Conservation (phyloP, 2,888 invertebrate species). For the Melieria picta region DNA sequence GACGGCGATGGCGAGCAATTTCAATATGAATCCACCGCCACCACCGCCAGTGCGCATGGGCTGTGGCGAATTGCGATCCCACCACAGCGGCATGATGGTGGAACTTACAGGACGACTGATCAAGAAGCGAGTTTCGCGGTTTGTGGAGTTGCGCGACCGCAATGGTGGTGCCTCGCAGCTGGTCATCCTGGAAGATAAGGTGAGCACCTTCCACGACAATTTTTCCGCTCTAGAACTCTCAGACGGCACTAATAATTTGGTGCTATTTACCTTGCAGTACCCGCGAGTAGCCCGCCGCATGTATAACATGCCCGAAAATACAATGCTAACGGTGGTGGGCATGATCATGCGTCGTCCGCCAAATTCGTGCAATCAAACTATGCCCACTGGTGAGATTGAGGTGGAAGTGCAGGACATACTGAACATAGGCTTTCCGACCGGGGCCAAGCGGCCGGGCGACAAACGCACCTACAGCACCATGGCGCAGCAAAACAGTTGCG, state of each 20-base stretch:
- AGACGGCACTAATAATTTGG: not conserved
- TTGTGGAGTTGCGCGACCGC: constrained; percentile 73
- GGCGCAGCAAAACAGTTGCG: constrained; percentile 53
- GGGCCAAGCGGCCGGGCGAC: constrained; percentile 55
- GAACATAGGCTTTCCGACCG: constrained; percentile 54
- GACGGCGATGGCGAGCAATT: constrained; percentile 60
- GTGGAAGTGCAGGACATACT: constrained; percentile 65
- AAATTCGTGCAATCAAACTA: constrained; percentile 63
- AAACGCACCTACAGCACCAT: constrained; percentile 64
- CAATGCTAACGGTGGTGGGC: constrained; percentile 64
- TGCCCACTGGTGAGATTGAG: constrained; percentile 66
- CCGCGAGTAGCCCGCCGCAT: constrained; percentile 64
- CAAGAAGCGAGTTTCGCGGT: constrained; percentile 69
- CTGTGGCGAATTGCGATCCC: constrained; percentile 71
- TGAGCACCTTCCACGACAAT: constrained; percentile 23
- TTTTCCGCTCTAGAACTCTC: not conserved
- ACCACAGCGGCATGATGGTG: constrained; percentile 69
- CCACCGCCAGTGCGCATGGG: constrained; percentile 62
- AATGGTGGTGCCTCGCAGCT: constrained; percentile 74
- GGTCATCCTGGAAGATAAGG: constrained; percentile 63
- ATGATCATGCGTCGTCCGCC: constrained; percentile 60
- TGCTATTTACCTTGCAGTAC: constrained; percentile 46
- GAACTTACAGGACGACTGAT: constrained; percentile 73
- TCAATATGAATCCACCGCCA: constrained; percentile 63
- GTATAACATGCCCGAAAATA: constrained; percentile 65